Conservation (phyloP, 2,797 vertebrate species). For the Sebastes melanostomus region DNA sequence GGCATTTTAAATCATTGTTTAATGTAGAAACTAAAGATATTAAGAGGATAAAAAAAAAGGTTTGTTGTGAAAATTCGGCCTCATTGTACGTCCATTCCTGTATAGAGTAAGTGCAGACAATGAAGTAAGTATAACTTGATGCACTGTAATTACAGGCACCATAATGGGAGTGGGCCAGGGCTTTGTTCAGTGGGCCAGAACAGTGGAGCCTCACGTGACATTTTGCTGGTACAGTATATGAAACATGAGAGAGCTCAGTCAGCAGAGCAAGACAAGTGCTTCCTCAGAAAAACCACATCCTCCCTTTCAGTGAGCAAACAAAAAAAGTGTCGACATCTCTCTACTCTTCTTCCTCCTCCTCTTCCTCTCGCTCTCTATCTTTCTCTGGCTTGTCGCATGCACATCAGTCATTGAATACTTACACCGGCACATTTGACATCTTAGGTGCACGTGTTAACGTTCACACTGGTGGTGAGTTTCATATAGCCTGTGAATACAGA, state of each 20-base stretch:
- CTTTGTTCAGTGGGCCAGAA: neutral
- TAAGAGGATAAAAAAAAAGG: neutral
- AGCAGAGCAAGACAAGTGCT: constrained; percentile 47
- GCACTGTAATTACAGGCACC: neutral
- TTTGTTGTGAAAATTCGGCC: no score
- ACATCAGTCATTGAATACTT: neutral
- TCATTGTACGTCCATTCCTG: neutral
- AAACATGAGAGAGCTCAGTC: constrained; percentile 34
- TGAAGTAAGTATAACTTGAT: neutral
- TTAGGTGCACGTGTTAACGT: neutral
- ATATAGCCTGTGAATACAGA: neutral
- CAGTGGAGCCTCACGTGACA: constrained; percentile 6
- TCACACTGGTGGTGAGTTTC: neutral
- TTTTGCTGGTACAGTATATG: neutral
- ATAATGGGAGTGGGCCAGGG: neutral
- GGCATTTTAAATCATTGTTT: neutral
- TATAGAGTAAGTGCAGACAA: neutral
- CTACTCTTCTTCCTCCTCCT: neutral
- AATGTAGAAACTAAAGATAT: neutral
- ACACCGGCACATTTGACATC: neutral
- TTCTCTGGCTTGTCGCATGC: neutral
- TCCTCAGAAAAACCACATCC: constrained; percentile 72
- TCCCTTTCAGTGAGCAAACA: constrained; percentile 16
- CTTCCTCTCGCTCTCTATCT: neutral
- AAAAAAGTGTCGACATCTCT: neutral